A percentile compares a stretch with the other conserved stretches of the same genome.
Conservation (phyloP, 1,140 invertebrate genomes). For the Drosophila fuyamai region DNA sequence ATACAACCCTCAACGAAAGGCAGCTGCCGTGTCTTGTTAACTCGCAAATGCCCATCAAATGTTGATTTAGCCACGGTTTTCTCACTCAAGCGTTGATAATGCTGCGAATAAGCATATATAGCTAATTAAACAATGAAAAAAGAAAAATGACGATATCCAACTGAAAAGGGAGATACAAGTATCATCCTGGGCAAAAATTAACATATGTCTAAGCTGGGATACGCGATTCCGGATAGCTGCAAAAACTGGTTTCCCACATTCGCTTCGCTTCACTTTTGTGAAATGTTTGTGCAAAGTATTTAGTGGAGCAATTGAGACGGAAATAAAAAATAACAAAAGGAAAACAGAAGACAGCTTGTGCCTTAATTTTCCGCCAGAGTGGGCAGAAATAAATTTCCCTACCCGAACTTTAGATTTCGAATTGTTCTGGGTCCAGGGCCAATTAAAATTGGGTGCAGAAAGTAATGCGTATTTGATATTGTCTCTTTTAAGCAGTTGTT, state of each 20-base stretch:
- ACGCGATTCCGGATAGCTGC: slow-evolving; percentile 28
- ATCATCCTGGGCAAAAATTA: slow-evolving; percentile 57
- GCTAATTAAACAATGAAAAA: slow-evolving; percentile 38
- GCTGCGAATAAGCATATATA: slow-evolving; percentile 37
- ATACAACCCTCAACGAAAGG: slow-evolving; percentile 6
- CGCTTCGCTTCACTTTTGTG: slow-evolving; percentile 26
- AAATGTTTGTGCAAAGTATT: slow-evolving; percentile 70
- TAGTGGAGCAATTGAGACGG: slow-evolving; percentile 74
- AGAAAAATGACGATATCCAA: slow-evolving; percentile 6
- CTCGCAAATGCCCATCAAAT: slow-evolving; percentile 68
- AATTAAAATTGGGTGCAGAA: slow-evolving; percentile 71
- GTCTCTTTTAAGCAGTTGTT: slow-evolving; percentile 32
- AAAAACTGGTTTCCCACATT: slow-evolving; percentile 57
- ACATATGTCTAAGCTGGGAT: slow-evolving; percentile 61
- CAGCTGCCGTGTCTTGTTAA: slow-evolving; percentile 51
- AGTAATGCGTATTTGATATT: slow-evolving; percentile 68
- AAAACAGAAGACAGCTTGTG: slow-evolving; percentile 38
- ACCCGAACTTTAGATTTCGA: slow-evolving; percentile 5
- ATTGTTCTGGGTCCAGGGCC: slow-evolving; percentile 35
- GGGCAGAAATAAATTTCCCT: slow-evolving; percentile 59
- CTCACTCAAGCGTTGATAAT: slow-evolving; percentile 66
- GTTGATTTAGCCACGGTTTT: slow-evolving; percentile 72
- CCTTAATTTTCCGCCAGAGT: slow-evolving; percentile 70
- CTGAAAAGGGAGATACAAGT: slow-evolving; percentile 11
- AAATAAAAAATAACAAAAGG: slow-evolving; percentile 54